Base-by-base conservation (phyloP, 2,113 vertebrate genomes). In the Ardeotis arabs region DNA sequence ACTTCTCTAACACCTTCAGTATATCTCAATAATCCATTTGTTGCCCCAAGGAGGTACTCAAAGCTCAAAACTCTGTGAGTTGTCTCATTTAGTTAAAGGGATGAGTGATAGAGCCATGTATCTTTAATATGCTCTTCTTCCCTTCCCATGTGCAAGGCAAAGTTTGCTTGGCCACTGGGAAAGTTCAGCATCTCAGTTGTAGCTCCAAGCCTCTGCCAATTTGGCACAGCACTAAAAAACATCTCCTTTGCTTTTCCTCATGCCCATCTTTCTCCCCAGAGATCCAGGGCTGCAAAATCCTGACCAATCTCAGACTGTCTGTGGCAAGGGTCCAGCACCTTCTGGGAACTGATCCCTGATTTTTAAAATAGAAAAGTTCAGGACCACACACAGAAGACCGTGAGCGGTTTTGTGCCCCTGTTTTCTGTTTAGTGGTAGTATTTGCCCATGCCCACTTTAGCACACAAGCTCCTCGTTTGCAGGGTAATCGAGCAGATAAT, bases 291-390 rank as follows among this genome's bases (percentile, higher is more conserved):
- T 82, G 39, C 27, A 22, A 21, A 58, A 28, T 47, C 80, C 53
- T 55, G 47, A 31, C 41, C 4, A 0, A n/a, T 47, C 27, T 63
- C 19, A 10, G 72, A 1, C 25, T 5, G 33, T 0, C 70, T 37
- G 33, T 72, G 89, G 29, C 47, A 39, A 5, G 47, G 64, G 9
- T n/a, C 59, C 84, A 50, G 68, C 68, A 18, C 53, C 24, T 28
- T 4, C 28, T 24, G 79, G 41, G 63, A 59, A 3, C 37, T 2
- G 24, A 79, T 33, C 70, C 50, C 53, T 47, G 59, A 20, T 44
- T 86, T 80, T 53, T n/a, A 4, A 80, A 52, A 12, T 0, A 28
- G 73, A 37, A 23, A 17, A 37, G 41, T 27, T 79, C n/a, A 24
- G 63, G 59, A 27, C 24, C 70, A 25, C 35, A 58, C 9, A 0